Evolutionary conservation across 2,113 vertebrate species (phyloP), one percentile per base, ranked within the genome.

Genomic region (Ifrita kowaldi): DNA sequence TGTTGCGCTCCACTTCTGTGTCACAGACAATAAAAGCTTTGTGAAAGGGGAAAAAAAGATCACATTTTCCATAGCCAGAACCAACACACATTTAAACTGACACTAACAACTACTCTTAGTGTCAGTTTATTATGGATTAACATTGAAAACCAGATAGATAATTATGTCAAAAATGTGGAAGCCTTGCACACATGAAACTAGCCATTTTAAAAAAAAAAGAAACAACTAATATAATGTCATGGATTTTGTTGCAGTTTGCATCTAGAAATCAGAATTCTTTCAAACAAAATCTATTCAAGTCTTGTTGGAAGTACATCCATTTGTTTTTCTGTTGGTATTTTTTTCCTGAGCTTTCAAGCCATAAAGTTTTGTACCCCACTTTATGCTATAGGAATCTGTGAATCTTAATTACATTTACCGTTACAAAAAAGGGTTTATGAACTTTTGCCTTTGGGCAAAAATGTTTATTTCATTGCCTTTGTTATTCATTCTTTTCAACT

Each of bases 381-480:
- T 97, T 96, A 92, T 95, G 97, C 97, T 96, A 97, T 86, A 97
- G 97, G 98, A 98, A 98, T 98, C 97, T 97, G 97, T 97, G 98
- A 98, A 98, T 98, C 98, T 98, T 98, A 98, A 98, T 98, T 98
- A 98, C 98, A 97, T 98, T 98, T 97, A 98, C 98, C 97, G 95
- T 97, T 98, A 98, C 97, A 97, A 98, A 98, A 98, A 98, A 97
- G 95, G 97, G 98, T 98, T 98, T 98, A 98, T 98, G 98, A 98
- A 98, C 98, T 98, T 97, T 97, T 98, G 98, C 98, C 98, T 98
- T 96, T 96, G 97, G 98, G 98, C 98, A 94, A 97, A 98, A 98
- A 98, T 98, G 98, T 98, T 98, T 98, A 98, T 98, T 98, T 97
- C 98, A 98, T 98, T 98, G 98, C 98, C 97, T 98, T 98, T 98